Evolutionary conservation across 2,113 vertebrate genomes (phyloP).

Genomic region (Heterotis niloticus): DNA sequence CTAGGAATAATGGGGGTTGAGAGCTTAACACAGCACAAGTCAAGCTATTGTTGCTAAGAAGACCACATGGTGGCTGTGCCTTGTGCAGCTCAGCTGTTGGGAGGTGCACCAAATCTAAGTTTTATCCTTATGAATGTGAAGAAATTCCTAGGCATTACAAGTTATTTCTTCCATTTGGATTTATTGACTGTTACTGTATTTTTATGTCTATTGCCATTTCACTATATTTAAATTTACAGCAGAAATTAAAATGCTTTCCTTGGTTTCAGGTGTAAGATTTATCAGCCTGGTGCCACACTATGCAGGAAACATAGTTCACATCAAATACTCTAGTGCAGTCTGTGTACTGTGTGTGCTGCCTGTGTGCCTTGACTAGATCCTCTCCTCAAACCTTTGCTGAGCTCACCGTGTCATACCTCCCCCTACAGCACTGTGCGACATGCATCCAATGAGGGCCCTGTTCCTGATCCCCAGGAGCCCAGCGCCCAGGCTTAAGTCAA

Average conservation of each 20-base stretch:
- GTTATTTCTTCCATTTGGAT: no score
- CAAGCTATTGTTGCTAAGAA: no score
- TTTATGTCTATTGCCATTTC: not conserved
- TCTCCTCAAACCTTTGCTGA: not conserved
- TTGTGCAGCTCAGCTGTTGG: no score
- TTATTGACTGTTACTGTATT: not conserved
- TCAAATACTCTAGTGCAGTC: not conserved
- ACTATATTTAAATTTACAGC: no score
- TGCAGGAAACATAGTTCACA: not conserved
- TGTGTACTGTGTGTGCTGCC: not conserved
- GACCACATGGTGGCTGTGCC: no score
- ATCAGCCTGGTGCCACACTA: not conserved
- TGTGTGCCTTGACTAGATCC: not conserved
- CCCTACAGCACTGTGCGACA: constrained; percentile 85
- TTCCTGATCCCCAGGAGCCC: constrained; percentile 96
- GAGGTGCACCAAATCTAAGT: no score
- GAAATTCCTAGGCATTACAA: no score
- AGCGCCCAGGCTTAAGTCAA: constrained; percentile 87
- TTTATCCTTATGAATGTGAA: no score
- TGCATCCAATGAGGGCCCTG: constrained; percentile 97
- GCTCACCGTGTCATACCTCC: constrained; percentile 35
- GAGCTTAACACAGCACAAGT: no score
- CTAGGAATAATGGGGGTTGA: no score
- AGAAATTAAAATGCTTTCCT: no score
- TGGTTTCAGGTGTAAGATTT: no score